These are phyloP conservation scores for Brachyptera risi DNA, from an alignment of 2,888 invertebrate species.

Conservation along the genomic window DNA sequence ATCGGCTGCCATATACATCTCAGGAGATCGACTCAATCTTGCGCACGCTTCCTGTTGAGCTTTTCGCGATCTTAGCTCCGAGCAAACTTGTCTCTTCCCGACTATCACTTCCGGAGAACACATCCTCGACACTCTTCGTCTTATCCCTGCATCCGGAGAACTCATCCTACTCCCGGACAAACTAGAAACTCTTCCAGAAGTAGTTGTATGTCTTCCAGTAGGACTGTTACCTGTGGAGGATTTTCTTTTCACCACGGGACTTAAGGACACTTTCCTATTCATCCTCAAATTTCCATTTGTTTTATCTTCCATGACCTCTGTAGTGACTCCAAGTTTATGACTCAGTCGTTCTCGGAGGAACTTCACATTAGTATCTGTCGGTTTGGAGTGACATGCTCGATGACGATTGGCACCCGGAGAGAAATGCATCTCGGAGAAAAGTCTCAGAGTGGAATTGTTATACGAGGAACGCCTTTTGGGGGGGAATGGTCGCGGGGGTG, in stretches of 20 bases:
- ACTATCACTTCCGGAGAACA: slow-evolving; percentile 7
- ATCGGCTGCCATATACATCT: slow-evolving; percentile 50
- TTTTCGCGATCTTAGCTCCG: slow-evolving; percentile 25
- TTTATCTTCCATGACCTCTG: slow-evolving; percentile 37
- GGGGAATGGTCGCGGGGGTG: slow-evolving; percentile 60
- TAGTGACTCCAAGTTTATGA: slow-evolving; percentile 49
- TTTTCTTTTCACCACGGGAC: slow-evolving; percentile 15
- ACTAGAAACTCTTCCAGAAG: slow-evolving; percentile 35
- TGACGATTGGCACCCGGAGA: slow-evolving; percentile 45
- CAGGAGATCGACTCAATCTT: slow-evolving; percentile 49
- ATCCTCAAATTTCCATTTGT: slow-evolving; percentile 17
- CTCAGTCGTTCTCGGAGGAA: slow-evolving; percentile 59
- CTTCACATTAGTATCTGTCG: slow-evolving; percentile 56
- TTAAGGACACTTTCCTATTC: slow-evolving; percentile 31
- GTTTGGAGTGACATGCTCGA: slow-evolving; percentile 52
- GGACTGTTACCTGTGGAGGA: background rate
- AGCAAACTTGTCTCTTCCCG: background rate
- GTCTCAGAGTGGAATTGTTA: slow-evolving; percentile 62
- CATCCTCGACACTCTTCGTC: slow-evolving; percentile 24
- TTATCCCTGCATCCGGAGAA: slow-evolving; percentile 30
- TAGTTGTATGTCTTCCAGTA: background rate
- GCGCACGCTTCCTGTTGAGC: slow-evolving; percentile 26
- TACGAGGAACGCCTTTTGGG: slow-evolving; percentile 73
- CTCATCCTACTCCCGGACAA: slow-evolving; percentile 38
- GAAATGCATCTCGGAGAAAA: slow-evolving; percentile 52